phyloP scores from a whole-genome alignment of 2,888 invertebrate genomes.

The Furcula furcula region DNA sequence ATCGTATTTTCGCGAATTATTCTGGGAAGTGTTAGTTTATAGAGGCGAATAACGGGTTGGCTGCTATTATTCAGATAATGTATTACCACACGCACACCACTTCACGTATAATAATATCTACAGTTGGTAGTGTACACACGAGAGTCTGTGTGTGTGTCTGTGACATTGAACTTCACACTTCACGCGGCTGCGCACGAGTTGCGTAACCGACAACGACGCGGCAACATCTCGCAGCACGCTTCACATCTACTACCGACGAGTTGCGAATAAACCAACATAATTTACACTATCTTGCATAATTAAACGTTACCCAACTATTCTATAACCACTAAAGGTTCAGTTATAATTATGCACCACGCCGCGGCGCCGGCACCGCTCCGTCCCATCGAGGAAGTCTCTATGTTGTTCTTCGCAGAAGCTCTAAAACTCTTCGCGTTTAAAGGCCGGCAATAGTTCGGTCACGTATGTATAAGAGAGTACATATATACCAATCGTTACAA shows the following conservation, averaged over 20 bases:
- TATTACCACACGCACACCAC: conserved; percentile 49
- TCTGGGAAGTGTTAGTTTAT: conserved; percentile 73
- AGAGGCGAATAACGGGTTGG: conserved; percentile 76
- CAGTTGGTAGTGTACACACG: conserved; percentile 24
- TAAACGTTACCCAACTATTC: conserved; percentile 13
- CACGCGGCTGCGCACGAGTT: conserved; percentile 73
- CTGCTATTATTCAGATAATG: conserved; percentile 70
- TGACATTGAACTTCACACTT: conserved; percentile 81
- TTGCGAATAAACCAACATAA: conserved; percentile 23
- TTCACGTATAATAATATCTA: conserved; percentile 31
- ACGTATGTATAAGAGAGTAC: too few relatives aligned
- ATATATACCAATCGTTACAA: too few relatives aligned
- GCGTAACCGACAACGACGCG: conserved; percentile 51
- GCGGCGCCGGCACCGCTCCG: too few relatives aligned
- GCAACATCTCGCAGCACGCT: conserved; percentile 13
- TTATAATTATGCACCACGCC: too few relatives aligned
- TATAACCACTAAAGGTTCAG: too few relatives aligned
- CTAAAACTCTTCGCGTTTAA: too few relatives aligned
- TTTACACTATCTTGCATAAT: conserved; percentile 16
- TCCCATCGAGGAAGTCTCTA: too few relatives aligned
- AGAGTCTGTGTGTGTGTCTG: conserved; percentile 52
- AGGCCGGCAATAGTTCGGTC: too few relatives aligned
- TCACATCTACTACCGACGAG: conserved; percentile 29
- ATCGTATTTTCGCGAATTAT: conserved; percentile 70
- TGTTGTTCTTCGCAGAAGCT: too few relatives aligned